These are phyloP conservation scores for Bombus turneri DNA, from an alignment of 1,140 invertebrate genomes.

Conservation along the genomic window DNA sequence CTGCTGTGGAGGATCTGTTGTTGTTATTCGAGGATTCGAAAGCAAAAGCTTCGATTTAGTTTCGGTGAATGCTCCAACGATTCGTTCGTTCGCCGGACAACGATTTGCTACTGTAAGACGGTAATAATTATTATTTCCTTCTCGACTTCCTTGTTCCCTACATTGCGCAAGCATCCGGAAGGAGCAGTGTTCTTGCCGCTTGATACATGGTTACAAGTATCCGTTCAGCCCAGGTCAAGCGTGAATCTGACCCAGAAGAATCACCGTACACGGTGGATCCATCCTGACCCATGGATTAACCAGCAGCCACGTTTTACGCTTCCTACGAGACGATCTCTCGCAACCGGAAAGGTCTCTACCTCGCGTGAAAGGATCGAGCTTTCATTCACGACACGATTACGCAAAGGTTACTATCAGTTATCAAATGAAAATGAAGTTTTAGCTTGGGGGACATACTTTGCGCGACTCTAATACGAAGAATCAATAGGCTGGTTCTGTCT, in stretches of 20 bases:
- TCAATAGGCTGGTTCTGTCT: too few species aligned
- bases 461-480: too few species aligned
- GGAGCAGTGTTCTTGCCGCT: slow-evolving; percentile 53
- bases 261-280: slow-evolving; percentile 26
- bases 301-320: slow-evolving; percentile 26
- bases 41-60: slow-evolving; percentile 4
- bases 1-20: too few species aligned
- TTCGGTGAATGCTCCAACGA: not conserved
- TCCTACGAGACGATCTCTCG: not conserved
- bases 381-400: slow-evolving; percentile 38
- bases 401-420: slow-evolving; percentile 18
- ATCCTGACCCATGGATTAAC: slow-evolving; percentile 32
- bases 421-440: slow-evolving; percentile 24
- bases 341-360: slow-evolving; percentile 39
- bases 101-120: slow-evolving; percentile 27
- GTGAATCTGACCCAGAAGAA: slow-evolving; percentile 67
- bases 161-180: slow-evolving; percentile 70
- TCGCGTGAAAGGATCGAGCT: slow-evolving; percentile 48
- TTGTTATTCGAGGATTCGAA: not conserved
- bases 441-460: not conserved
- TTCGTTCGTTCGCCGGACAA: not conserved
- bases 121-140: slow-evolving; percentile 63
- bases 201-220: slow-evolving; percentile 68
- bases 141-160: slow-evolving; percentile 62
- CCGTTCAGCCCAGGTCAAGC: slow-evolving; percentile 67